These are phyloP conservation scores for Cebidichthys violaceus DNA, from an alignment of 2,113 vertebrate species.

Conservation along the genomic window DNA sequence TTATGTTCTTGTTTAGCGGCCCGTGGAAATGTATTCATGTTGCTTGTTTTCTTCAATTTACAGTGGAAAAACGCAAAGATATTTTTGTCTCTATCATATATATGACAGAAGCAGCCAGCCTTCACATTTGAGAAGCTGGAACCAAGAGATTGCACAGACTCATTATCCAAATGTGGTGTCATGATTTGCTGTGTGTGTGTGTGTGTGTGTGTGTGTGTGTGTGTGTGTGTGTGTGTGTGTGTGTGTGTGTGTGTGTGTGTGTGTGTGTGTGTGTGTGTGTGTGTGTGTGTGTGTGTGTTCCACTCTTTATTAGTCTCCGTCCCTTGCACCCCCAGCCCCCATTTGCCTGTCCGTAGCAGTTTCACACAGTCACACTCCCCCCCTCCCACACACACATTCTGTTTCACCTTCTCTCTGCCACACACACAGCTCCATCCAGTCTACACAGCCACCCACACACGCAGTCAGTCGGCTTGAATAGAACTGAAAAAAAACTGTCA, in stretches of 20 bases:
- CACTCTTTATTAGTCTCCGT: constrained; percentile 51
- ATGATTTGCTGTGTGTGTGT: constrained; percentile 34
- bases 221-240: constrained; percentile 6
- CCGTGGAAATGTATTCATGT: neutral
- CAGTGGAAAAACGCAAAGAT: neutral
- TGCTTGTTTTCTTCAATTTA: neutral
- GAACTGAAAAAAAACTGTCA: constrained; percentile 69
- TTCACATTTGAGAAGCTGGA: neutral
- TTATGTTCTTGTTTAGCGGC: neutral
- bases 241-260: constrained; percentile 6
- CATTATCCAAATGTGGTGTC: constrained; percentile 41
- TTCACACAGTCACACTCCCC: constrained; percentile 67
- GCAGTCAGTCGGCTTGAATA: constrained; percentile 65
- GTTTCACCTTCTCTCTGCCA: constrained; percentile 36
- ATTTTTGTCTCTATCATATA: neutral
- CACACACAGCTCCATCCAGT: constrained; percentile 53
- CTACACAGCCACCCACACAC: constrained; percentile 65
- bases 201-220: neutral
- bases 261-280: constrained; percentile 6
- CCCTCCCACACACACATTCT: constrained; percentile 12
- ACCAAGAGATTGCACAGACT: no score
- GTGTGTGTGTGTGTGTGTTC: neutral
- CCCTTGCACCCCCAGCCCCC: constrained; percentile 37
- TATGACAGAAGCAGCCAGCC: neutral
- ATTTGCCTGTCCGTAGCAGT: constrained; percentile 65